Conservation (phyloP, 2,888 invertebrate species). For the Leucania comma region DNA sequence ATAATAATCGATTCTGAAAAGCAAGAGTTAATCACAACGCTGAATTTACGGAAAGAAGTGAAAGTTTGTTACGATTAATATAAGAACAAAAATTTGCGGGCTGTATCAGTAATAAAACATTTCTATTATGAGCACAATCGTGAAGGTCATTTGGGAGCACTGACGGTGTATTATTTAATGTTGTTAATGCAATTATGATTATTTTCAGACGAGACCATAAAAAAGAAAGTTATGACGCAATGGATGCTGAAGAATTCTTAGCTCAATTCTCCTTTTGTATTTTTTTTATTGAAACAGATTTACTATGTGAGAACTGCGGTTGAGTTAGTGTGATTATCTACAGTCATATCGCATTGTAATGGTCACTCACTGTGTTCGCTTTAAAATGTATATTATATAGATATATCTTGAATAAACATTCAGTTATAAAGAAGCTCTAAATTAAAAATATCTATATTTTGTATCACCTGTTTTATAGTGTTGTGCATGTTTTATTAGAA, state of each 20-base stretch:
- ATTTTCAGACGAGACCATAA: slow-evolving; percentile 47
- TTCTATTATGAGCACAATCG: slow-evolving; percentile 69
- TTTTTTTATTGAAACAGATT: slow-evolving; percentile 20
- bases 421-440: background rate
- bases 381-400: slow-evolving; percentile 22
- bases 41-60: slow-evolving; percentile 81
- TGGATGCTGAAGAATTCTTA: slow-evolving; percentile 31
- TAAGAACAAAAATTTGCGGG: slow-evolving; percentile 72
- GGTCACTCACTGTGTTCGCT: slow-evolving; percentile 17
- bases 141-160: slow-evolving; percentile 75
- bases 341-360: slow-evolving; percentile 23
- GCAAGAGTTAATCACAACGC: slow-evolving; percentile 78
- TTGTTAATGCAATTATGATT: slow-evolving; percentile 57
- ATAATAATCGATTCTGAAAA: slow-evolving; percentile 74
- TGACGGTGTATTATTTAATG: slow-evolving; percentile 53
- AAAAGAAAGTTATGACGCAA: slow-evolving; percentile 63
- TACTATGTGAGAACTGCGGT: slow-evolving; percentile 30
- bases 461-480: background rate
- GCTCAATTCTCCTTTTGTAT: slow-evolving; percentile 32
- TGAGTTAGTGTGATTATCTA: slow-evolving; percentile 23
- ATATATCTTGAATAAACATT: slow-evolving; percentile 21
- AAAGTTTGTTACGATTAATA: slow-evolving; percentile 77
- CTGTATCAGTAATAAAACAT: slow-evolving; percentile 64
- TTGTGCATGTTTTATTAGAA: slow-evolving; percentile 6
- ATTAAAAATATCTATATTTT: slow-evolving; percentile 7